Percentiles rank a stretch among this genome's conserved stretches.
Conservation (phyloP, 2,113 vertebrate species). For the Oreocharis arfaki region DNA sequence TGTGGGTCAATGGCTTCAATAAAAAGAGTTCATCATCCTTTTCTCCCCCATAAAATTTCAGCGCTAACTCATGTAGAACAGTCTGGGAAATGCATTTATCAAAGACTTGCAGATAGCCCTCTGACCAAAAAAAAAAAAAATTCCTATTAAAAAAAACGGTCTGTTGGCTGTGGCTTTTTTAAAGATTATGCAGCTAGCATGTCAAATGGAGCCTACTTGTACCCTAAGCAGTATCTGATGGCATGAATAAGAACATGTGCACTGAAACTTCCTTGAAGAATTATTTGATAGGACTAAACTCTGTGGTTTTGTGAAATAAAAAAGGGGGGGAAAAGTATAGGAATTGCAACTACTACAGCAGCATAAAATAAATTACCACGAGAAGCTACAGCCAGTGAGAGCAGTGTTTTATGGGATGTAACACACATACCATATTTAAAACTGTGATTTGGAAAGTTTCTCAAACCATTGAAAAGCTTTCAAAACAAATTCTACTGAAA, state of each 20-base stretch:
- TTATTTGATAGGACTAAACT: background rate
- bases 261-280: background rate
- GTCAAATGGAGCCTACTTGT: background rate
- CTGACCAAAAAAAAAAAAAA: background rate
- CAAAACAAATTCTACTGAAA: background rate
- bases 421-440: background rate
- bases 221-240: background rate
- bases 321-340: rapidly evolving
- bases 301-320: background rate
- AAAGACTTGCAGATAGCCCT: background rate
- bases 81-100: background rate
- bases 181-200: background rate
- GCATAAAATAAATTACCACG: background rate
- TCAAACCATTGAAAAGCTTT: background rate
- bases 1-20: background rate
- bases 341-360: background rate
- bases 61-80: background rate
- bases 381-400: background rate
- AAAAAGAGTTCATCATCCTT: background rate
- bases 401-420: background rate
- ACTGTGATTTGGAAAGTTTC: background rate
- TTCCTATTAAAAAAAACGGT: background rate
- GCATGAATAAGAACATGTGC: background rate
- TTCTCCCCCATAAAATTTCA: background rate
- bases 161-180: background rate